Conservation (phyloP, 2,113 vertebrate species). For the Grammomys surdaster region DNA sequence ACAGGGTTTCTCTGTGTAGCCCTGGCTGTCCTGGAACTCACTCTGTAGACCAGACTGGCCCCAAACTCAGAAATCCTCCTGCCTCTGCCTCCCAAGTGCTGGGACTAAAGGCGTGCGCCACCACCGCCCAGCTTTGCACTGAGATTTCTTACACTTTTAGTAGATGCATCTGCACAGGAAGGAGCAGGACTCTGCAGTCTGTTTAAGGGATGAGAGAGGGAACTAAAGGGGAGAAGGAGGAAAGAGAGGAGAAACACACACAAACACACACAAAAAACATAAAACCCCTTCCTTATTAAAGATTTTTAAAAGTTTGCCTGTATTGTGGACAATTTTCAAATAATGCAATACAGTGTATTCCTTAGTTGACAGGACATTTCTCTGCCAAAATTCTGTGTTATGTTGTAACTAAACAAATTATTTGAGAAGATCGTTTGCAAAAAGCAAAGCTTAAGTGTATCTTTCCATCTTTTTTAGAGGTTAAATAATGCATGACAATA, state of each 20-base stretch:
- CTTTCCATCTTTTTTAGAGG: slow-evolving; percentile 21
- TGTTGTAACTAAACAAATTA: background rate
- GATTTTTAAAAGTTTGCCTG: slow-evolving; percentile 12
- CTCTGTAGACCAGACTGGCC: too few species aligned
- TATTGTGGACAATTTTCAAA: slow-evolving; percentile 57
- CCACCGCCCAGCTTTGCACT: background rate
- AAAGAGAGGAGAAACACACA: slow-evolving; percentile 49
- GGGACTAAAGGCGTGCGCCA: too few species aligned
- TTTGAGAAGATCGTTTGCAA: background rate
- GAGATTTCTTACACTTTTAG: background rate
- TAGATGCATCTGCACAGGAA: background rate
- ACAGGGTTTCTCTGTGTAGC: too few species aligned
- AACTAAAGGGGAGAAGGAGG: background rate
- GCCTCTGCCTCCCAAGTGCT: too few species aligned
- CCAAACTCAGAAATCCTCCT: too few species aligned
- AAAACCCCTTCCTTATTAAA: background rate
- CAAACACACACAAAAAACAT: background rate
- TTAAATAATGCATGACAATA: background rate
- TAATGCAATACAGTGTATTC: background rate
- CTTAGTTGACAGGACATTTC: background rate
- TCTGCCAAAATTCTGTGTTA: slow-evolving; percentile 50
- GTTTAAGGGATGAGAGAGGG: background rate
- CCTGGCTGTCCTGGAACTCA: too few species aligned
- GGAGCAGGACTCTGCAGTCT: background rate
- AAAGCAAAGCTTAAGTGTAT: background rate